Percentiles rank a stretch among this genome's conserved stretches.
Evolutionary conservation across 2,888 invertebrate species (phyloP).

Genomic region (Automeris io): DNA sequence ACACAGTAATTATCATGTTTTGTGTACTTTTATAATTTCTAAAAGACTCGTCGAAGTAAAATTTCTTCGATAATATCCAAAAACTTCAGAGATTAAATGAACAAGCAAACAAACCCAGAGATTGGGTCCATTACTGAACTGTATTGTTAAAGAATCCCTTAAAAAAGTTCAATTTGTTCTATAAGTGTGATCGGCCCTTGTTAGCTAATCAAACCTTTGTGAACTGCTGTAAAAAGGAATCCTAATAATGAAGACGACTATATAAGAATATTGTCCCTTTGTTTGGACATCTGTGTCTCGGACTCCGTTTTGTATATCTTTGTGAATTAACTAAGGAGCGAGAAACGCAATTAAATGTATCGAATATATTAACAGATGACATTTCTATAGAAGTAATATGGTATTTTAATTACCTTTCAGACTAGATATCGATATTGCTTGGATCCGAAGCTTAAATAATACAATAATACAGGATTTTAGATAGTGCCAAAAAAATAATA

Average conservation of each 20-base stretch:
- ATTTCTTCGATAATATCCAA: too few species aligned
- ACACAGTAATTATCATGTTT: too few species aligned
- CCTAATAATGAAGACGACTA: constrained; percentile 4
- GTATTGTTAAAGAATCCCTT: background rate
- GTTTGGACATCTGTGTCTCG: constrained; percentile 4
- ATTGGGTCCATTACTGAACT: too few species aligned
- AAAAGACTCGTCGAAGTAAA: too few species aligned
- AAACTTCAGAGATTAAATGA: too few species aligned
- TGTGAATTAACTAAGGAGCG: constrained; percentile 1
- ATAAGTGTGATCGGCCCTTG: constrained; percentile 2
- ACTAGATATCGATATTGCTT: too few species aligned
- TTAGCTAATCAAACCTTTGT: constrained; percentile 8
- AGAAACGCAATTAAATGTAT: background rate
- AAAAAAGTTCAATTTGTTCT: background rate
- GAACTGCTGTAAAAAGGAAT: background rate
- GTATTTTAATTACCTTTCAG: too few species aligned
- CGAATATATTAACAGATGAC: background rate
- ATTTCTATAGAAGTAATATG: background rate
- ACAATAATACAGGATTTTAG: too few species aligned
- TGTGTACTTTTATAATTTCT: too few species aligned
- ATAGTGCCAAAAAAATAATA: too few species aligned
- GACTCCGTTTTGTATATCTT: background rate
- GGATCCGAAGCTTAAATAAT: too few species aligned
- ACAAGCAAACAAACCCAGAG: too few species aligned
- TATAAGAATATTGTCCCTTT: constrained; percentile 1